Base-by-base conservation (phyloP, 2,113 vertebrate species). In the Engystomops pustulosus region DNA sequence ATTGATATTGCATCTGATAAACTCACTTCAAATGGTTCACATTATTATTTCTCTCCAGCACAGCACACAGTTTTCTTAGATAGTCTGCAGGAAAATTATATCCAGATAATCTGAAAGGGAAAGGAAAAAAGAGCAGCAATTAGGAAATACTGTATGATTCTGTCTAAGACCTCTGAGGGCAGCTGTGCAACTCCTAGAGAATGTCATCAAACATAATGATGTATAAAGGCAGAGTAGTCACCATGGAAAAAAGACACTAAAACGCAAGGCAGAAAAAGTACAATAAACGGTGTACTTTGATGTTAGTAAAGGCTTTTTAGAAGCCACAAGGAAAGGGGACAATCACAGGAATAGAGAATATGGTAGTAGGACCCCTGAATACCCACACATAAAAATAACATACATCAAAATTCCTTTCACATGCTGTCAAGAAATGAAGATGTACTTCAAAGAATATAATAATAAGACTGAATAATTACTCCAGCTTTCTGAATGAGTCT, bases 21-120 rank as follows among this genome's bases (percentile, higher is more conserved):
- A 94, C 96, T 95, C 91, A 98, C 96, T 38, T 90, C 81, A 96
- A 88, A 69, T 93, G 92, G 0, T 69, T 90, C 67, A 94, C 87
- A 85, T 67, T 41, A 1, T 53, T 80, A 89, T 91, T 93, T 45
- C 60, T 83, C 14, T 79, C 90, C 86, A 97, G 86, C 1, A 92
- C 82, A 14, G 87, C 20, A 49, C 88, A 90, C 84, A 99, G 87
- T 81, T 81, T 91, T 71, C 83, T 25, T 72, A 95, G 44, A 2
- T 96, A 92, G 17, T 92, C 87, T 2, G 23, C 41, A 30, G 86
- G 45, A 71, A 97, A 92, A 79, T 6, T 70, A 45, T 94, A 94
- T 1, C 93, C 86, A 4, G 81, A 86, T 23, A 98, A 77, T 12
- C 97, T 99, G 86, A 47, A 86, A 88, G 7, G n/a, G 41, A 20